These are phyloP conservation scores for Carpatolechia fugitivella DNA, from an alignment of 2,888 invertebrate species.

Conservation along the genomic window DNA sequence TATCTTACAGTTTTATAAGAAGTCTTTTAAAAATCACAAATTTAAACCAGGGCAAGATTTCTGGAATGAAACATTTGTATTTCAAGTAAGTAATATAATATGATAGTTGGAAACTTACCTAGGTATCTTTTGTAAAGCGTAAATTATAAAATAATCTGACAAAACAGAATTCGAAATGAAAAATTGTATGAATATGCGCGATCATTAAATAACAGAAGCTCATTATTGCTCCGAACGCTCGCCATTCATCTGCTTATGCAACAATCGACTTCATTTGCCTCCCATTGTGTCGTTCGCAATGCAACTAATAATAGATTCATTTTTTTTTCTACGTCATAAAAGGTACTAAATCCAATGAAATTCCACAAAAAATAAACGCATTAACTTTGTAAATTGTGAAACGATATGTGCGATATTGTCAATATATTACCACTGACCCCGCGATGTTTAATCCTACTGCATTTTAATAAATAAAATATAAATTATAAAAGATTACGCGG, in stretches of 20 bases:
- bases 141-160: constrained; percentile 13
- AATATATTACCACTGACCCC: neutral
- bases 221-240: constrained; percentile 58
- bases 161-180: constrained; percentile 37
- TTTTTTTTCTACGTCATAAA: constrained; percentile 34
- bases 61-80: no score
- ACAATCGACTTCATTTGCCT: constrained; percentile 58
- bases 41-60: no score
- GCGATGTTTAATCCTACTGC: neutral
- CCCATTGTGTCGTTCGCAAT: constrained; percentile 54
- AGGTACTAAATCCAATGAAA: constrained; percentile 37
- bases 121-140: no score
- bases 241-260: constrained; percentile 57
- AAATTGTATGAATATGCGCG: constrained; percentile 37
- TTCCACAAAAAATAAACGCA: constrained; percentile 20
- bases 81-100: no score
- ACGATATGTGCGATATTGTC: neutral
- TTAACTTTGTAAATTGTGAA: no score
- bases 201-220: constrained; percentile 60
- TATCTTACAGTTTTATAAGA: no score
- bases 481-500: constrained; percentile 9
- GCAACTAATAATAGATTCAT: constrained; percentile 58
- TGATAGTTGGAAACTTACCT: no score
- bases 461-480: constrained; percentile 8
- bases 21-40: no score